Evolutionary conservation across 2,888 invertebrate genomes (phyloP).

Genomic region (Thelaira solivaga): DNA sequence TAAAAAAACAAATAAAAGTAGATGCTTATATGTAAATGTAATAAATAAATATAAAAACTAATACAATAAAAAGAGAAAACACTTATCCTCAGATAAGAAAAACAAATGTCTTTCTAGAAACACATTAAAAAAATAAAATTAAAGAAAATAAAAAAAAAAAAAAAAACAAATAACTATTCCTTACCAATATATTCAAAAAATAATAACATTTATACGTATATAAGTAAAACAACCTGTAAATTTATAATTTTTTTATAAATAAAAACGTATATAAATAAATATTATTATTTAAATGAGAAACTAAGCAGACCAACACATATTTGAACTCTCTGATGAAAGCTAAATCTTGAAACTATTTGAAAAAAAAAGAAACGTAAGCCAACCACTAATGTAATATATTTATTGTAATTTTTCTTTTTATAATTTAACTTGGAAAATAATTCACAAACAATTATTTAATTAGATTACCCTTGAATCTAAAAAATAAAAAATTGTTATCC

Average conservation of each 20-base stretch:
- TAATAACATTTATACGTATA: slow-evolving; percentile 43
- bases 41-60: slow-evolving; percentile 52
- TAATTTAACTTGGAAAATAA: slow-evolving; percentile 48
- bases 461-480: background rate
- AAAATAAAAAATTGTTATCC: background rate
- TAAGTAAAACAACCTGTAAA: slow-evolving; percentile 42
- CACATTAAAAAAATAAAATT: background rate
- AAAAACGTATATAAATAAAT: slow-evolving; percentile 1
- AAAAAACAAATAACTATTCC: slow-evolving; percentile 36
- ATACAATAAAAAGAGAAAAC: slow-evolving; percentile 23
- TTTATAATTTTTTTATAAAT: slow-evolving; percentile 46
- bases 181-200: slow-evolving; percentile 19
- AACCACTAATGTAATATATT: slow-evolving; percentile 46
- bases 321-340: slow-evolving; percentile 12
- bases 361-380: background rate
- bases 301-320: slow-evolving; percentile 46
- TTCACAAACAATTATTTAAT: background rate
- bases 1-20: slow-evolving; percentile 47
- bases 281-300: slow-evolving; percentile 22
- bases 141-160: background rate
- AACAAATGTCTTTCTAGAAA: slow-evolving; percentile 32
- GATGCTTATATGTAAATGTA: slow-evolving; percentile 61
- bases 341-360: too few species aligned
- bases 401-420: slow-evolving; percentile 35
- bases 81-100: slow-evolving; percentile 60